These are phyloP conservation scores for Ceratosolen solmsi DNA, from an alignment of 1,140 invertebrate genomes.

Conservation along the genomic window DNA sequence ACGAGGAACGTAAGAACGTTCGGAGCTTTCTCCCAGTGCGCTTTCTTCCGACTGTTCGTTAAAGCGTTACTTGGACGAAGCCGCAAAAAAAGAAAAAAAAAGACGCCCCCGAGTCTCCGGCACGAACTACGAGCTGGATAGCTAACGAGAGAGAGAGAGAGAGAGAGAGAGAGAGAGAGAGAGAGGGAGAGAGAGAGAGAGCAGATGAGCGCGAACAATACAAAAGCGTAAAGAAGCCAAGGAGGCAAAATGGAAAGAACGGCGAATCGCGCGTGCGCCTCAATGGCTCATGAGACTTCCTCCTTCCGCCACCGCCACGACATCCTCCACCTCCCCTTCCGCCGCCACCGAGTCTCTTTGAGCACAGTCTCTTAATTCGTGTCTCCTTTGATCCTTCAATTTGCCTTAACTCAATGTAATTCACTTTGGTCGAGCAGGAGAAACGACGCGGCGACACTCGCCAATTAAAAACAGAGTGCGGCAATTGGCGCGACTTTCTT, in stretches of 20 bases:
- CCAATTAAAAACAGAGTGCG: not conserved
- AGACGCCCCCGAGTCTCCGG: not conserved
- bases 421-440: not conserved
- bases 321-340: no score
- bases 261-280: not conserved
- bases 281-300: not conserved
- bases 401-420: conserved; percentile 8
- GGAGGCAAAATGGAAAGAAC: not conserved
- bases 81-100: no score
- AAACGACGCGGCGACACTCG: not conserved
- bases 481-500: conserved; percentile 6
- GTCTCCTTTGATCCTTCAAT: conserved; percentile 23
- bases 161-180: not conserved
- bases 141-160: not conserved
- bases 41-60: not conserved
- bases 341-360: not conserved
- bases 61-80: not conserved
- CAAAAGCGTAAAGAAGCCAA: no score
- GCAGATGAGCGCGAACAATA: no score
- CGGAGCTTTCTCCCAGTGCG: not conserved
- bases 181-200: not conserved
- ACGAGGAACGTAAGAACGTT: not conserved
- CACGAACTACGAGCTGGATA: no score
- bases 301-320: not conserved
- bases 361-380: not conserved